Conservation (phyloP, 1,140 invertebrate species). For the Rhagoletis zephyria region DNA sequence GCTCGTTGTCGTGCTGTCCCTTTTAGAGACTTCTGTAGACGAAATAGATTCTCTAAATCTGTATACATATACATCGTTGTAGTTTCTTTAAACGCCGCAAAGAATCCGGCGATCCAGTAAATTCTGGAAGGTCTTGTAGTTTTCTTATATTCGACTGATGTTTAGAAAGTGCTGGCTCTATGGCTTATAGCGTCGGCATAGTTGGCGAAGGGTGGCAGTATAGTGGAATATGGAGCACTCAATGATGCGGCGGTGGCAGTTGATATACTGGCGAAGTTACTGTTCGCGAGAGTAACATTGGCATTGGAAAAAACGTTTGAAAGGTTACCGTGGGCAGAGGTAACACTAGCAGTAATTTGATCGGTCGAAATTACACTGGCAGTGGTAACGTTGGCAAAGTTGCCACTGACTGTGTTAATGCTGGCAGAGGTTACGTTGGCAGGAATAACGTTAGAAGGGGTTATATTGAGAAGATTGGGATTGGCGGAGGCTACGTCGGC, state of each 20-base stretch:
- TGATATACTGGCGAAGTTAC: background rate
- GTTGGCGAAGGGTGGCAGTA: background rate
- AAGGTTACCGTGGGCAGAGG: background rate
- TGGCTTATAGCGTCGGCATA: background rate
- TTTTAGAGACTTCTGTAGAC: background rate
- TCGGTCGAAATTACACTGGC: too few relatives aligned
- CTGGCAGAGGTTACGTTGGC: background rate
- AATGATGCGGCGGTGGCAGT: background rate
- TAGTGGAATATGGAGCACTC: background rate
- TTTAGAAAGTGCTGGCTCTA: too few relatives aligned
- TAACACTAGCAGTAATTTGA: too few relatives aligned
- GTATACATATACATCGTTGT: conserved; percentile 6
- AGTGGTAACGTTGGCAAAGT: too few relatives aligned
- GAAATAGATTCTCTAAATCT: background rate
- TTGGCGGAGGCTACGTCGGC: background rate
- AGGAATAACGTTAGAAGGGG: background rate
- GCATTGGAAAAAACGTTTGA: background rate
- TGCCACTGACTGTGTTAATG: background rate
- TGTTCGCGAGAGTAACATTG: background rate
- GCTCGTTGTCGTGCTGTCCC: conserved; percentile 1
- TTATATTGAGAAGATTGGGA: background rate
- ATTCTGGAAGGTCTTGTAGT: background rate
- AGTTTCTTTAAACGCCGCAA: conserved; percentile 28
- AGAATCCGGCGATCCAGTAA: background rate
- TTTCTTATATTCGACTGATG: too few relatives aligned